A percentile compares a stretch with the other conserved stretches of the same genome.
Evolutionary conservation across 2,113 vertebrate genomes (phyloP).

Genomic region (Gnathonemus echidnorhynchus): DNA sequence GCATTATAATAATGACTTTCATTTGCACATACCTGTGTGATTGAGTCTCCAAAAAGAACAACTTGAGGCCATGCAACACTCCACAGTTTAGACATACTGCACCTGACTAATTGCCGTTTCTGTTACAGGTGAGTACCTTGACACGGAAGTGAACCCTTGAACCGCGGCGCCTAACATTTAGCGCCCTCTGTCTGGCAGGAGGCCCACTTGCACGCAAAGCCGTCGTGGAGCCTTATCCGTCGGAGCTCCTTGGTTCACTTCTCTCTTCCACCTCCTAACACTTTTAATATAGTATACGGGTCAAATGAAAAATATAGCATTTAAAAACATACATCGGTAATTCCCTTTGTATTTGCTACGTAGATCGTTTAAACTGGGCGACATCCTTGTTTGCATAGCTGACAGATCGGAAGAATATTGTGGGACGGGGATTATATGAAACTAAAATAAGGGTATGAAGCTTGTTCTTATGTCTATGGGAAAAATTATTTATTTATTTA

Average conservation of each 20-base stretch:
- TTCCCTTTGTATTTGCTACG: background rate
- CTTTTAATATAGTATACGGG: background rate
- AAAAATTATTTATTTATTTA: too few relatives aligned
- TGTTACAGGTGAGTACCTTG: background rate
- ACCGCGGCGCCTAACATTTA: background rate
- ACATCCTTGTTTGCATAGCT: background rate
- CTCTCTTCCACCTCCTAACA: background rate
- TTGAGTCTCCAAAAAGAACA: constrained; percentile 86
- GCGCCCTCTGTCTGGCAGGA: background rate
- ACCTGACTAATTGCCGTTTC: background rate
- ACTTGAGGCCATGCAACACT: constrained; percentile 69
- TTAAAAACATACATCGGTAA: background rate
- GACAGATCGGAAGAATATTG: background rate
- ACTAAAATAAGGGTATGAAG: background rate
- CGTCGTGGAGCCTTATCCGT: background rate
- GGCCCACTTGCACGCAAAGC: background rate
- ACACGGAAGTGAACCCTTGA: background rate
- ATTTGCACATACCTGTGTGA: constrained; percentile 75
- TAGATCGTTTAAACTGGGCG: background rate
- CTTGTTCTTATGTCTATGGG: too few relatives aligned
- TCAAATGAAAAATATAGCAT: background rate
- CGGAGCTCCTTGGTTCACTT: background rate
- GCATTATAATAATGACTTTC: background rate
- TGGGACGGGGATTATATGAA: background rate
- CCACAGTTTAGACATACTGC: constrained; percentile 51